Conservation (phyloP, 2,113 vertebrate species). For the Nicator chloris region DNA sequence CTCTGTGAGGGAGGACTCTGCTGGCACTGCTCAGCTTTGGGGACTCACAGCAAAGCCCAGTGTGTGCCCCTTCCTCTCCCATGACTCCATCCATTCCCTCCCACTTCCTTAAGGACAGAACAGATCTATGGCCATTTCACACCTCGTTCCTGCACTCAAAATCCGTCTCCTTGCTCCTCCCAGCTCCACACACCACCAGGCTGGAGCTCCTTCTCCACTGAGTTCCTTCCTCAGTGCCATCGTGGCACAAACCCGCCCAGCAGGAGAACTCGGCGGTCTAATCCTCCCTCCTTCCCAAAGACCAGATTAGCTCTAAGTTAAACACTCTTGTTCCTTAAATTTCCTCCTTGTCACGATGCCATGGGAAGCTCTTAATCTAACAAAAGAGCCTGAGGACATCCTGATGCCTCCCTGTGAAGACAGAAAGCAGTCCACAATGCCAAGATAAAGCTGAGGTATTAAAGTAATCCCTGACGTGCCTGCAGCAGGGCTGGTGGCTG, state of each 20-base stretch:
- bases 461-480: neutral
- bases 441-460: neutral
- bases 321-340: constrained; percentile 72
- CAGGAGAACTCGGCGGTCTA: constrained; percentile 39
- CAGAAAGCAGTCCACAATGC: neutral
- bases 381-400: constrained; percentile 63
- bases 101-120: neutral
- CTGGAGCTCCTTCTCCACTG: constrained; percentile 24
- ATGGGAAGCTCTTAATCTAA: constrained; percentile 75
- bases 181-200: neutral
- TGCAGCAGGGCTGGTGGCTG: neutral
- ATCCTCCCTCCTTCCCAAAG: constrained; percentile 70
- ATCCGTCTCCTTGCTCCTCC: neutral
- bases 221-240: neutral
- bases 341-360: constrained; percentile 73
- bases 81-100: rapidly evolving
- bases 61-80: neutral
- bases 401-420: constrained; percentile 46
- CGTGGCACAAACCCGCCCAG: constrained; percentile 18
- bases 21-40: neutral
- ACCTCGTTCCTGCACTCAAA: neutral
- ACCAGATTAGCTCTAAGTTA: constrained; percentile 72
- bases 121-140: neutral
- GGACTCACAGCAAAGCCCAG: neutral
- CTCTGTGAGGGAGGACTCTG: neutral